A percentile compares a stretch with the other conserved stretches of the same genome.
phyloP scores from a whole-genome alignment of 2,113 vertebrate genomes.

The Syngnathus floridae region DNA sequence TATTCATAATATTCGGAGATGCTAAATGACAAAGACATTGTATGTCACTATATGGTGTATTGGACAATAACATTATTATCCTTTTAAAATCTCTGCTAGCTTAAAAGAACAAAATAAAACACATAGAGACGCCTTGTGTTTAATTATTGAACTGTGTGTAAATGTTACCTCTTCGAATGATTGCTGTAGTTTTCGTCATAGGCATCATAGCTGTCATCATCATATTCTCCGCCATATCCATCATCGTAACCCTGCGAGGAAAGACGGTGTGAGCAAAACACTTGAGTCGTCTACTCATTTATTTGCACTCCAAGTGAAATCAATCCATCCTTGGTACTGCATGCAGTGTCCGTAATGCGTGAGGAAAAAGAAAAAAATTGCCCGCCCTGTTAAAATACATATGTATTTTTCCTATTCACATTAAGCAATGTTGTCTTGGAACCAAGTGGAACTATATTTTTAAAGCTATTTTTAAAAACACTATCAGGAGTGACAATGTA shows the following conservation, averaged over 20 bases:
- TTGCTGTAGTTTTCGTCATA: constrained; percentile 86
- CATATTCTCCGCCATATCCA: constrained; percentile 90
- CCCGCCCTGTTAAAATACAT: not conserved
- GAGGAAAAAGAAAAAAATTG: constrained; percentile 16
- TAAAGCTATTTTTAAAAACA: not conserved
- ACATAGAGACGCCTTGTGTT: not conserved
- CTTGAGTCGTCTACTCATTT: constrained; percentile 17
- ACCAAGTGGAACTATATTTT: not conserved
- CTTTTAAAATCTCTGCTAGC: not conserved
- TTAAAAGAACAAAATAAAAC: not conserved
- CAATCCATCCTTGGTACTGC: constrained; percentile 50
- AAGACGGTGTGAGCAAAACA: constrained; percentile 14
- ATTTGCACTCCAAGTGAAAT: constrained; percentile 33
- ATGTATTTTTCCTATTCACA: not conserved
- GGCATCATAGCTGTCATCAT: constrained; percentile 85
- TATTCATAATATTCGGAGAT: constrained; percentile 95
- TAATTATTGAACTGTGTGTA: not conserved
- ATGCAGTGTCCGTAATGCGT: constrained; percentile 31
- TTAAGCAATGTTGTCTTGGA: not conserved
- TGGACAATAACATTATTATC: not conserved
- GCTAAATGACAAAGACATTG: constrained; percentile 70
- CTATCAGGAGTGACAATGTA: not conserved
- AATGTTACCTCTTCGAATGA: constrained; percentile 85
- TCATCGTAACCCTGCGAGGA: constrained; percentile 85
- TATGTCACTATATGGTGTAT: not conserved